Conservation (phyloP, 2,113 vertebrate genomes). For the Neodon shergylaensis region DNA sequence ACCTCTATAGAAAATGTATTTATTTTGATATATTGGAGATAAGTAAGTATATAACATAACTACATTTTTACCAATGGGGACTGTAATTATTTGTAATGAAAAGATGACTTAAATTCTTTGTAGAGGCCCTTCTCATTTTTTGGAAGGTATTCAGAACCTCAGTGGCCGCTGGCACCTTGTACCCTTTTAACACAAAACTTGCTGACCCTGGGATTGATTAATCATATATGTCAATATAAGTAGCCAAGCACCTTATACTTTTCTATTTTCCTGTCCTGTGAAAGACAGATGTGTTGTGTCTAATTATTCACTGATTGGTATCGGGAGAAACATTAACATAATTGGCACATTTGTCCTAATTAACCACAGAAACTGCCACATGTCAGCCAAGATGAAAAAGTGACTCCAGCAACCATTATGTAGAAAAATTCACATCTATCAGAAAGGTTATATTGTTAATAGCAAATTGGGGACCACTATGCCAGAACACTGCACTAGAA, state of each 20-base stretch:
- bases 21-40: neutral
- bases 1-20: neutral
- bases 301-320: conserved; percentile 94
- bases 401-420: conserved; percentile 77
- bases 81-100: neutral
- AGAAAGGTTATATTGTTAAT: conserved; percentile 13
- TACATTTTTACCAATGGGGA: neutral
- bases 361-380: conserved; percentile 93
- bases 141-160: neutral
- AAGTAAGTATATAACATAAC: neutral
- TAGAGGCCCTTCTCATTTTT: neutral
- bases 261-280: conserved; percentile 70
- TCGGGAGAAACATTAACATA: conserved; percentile 92
- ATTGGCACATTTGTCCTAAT: conserved; percentile 96
- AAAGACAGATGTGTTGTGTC: conserved; percentile 89
- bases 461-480: conserved; percentile 42
- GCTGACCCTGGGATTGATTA: neutral
- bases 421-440: conserved; percentile 61
- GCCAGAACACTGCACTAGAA: conserved; percentile 32
- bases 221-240: conserved; percentile 66
- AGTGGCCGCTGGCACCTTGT: neutral
- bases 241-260: conserved; percentile 76
- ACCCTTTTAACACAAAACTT: conserved; percentile 6
- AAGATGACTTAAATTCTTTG: conserved; percentile 7
- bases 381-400: conserved; percentile 88